phyloP scores from a whole-genome alignment of 2,888 invertebrate species.

The Hypsopygia costalis region DNA sequence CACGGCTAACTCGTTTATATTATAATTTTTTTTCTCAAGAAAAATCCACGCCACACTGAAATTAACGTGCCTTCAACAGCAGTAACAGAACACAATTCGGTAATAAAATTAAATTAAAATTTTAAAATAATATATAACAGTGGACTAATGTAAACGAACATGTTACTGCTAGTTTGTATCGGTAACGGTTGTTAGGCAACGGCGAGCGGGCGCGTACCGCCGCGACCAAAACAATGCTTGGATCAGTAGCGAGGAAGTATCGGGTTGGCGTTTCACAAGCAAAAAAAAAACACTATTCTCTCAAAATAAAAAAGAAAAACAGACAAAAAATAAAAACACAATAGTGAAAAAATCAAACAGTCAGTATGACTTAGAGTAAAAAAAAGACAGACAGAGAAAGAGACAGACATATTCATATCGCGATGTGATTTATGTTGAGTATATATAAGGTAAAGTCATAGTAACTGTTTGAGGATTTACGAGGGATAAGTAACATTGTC shows the following conservation, averaged over 20 bases:
- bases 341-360: conserved; percentile 72
- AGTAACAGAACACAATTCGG: conserved; percentile 66
- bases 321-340: conserved; percentile 40
- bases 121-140: conserved; percentile 40
- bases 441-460: conserved; percentile 60
- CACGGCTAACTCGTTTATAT: conserved; percentile 33
- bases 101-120: conserved; percentile 32
- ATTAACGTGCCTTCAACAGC: conserved; percentile 58
- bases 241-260: conserved; percentile 68
- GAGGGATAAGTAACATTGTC: conserved; percentile 77
- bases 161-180: conserved; percentile 62
- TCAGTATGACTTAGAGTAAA: conserved; percentile 78
- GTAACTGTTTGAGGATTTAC: conserved; percentile 71
- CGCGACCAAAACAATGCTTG: conserved; percentile 43
- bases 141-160: conserved; percentile 11
- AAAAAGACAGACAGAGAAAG: conserved; percentile 70
- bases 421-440: conserved; percentile 68
- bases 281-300: conserved; percentile 67
- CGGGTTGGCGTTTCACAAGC: conserved; percentile 77
- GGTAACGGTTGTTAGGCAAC: conserved; percentile 63
- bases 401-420: conserved; percentile 74
- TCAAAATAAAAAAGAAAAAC: conserved; percentile 49
- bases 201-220: conserved; percentile 47
- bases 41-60: conserved; percentile 80
- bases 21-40: conserved; percentile 39